phyloP scores from a whole-genome alignment of 2,113 vertebrate species.

The Piaya cayana region DNA sequence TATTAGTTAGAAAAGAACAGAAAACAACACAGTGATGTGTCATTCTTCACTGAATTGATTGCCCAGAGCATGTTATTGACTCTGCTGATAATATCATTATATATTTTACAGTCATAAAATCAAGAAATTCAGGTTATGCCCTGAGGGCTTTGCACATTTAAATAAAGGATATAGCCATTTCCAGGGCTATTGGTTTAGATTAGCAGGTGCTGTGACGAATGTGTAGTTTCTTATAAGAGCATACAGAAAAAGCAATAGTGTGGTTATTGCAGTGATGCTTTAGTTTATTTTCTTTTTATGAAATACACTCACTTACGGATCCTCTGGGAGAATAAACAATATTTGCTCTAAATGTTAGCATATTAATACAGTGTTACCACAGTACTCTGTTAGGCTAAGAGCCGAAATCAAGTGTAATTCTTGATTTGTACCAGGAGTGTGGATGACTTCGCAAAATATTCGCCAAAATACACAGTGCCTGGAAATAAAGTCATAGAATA shows the following conservation, averaged over 20 bases:
- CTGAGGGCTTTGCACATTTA: slow-evolving; percentile 35
- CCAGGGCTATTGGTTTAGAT: slow-evolving; percentile 42
- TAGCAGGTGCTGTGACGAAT: background rate
- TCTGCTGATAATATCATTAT: slow-evolving; percentile 62
- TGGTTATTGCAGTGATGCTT: background rate
- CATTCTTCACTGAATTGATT: slow-evolving; percentile 21
- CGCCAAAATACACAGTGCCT: background rate
- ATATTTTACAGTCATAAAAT: slow-evolving; percentile 59
- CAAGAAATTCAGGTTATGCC: slow-evolving; percentile 25
- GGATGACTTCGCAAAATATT: background rate
- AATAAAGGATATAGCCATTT: slow-evolving; percentile 64
- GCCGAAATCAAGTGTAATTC: background rate
- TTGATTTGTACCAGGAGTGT: background rate
- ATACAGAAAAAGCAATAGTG: background rate
- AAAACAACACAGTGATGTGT: background rate
- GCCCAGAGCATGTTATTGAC: slow-evolving; percentile 61
- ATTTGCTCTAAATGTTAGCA: background rate
- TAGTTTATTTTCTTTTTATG: background rate
- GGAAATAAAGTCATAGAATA: background rate
- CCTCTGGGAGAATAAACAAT: background rate
- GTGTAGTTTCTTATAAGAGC: background rate
- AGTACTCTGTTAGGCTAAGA: background rate
- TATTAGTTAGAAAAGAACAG: slow-evolving; percentile 16
- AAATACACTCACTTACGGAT: background rate
- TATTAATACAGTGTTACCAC: background rate